Evolutionary conservation across 1,140 invertebrate species (phyloP).

Genomic region (Sarcophaga bullata): DNA sequence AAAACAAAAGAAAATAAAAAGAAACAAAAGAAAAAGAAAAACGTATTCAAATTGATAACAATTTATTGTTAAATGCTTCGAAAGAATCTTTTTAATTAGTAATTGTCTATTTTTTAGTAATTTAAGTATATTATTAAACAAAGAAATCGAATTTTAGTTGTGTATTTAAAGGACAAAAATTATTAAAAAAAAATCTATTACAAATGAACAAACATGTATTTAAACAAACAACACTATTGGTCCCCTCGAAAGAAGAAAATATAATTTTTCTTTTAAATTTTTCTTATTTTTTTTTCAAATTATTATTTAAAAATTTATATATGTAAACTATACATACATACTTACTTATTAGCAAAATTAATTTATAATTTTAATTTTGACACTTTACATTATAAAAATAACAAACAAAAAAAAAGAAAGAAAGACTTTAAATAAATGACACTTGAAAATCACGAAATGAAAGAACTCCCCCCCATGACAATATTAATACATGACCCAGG

Average conservation of each 20-base stretch:
- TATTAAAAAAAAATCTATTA: conserved; percentile 24
- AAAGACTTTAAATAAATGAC: background rate
- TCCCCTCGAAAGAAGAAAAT: conserved; percentile 2
- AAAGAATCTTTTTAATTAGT: conserved; percentile 20
- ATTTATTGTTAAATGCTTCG: background rate
- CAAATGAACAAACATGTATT: conserved; percentile 36
- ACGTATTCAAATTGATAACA: background rate
- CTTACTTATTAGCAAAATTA: conserved; percentile 18
- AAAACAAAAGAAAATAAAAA: too few species aligned
- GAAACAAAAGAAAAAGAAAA: conserved; percentile 2
- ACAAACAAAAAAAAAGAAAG: background rate
- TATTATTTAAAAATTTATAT: too few species aligned
- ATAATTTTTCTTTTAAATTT: background rate
- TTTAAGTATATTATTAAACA: conserved; percentile 1
- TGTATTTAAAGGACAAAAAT: conserved; percentile 11
- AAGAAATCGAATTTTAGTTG: background rate
- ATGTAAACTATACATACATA: background rate
- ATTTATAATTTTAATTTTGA: conserved; percentile 6
- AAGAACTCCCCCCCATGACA: too few species aligned
- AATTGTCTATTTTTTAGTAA: conserved; percentile 40
- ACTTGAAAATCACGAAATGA: background rate
- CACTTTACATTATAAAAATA: background rate
- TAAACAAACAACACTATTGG: background rate
- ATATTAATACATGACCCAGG: too few species aligned
- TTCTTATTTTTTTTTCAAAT: background rate